phyloP scores from a whole-genome alignment of 2,797 vertebrate genomes.

The Acrossocheilus fasciatus region DNA sequence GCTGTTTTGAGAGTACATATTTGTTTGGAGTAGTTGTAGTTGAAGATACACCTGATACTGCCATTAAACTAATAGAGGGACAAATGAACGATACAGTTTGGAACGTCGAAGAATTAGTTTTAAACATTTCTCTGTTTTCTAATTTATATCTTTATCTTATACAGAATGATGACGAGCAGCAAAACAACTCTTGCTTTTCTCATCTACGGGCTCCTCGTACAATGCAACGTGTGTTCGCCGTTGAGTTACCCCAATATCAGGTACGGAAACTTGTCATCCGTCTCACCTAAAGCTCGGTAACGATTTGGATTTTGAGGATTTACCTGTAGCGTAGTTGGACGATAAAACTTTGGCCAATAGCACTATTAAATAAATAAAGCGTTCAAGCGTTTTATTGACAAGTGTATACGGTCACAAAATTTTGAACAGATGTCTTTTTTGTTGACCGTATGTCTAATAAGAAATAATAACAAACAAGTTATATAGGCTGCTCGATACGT shows the following conservation, averaged over 20 bases:
- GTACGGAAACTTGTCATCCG: conserved; percentile 74
- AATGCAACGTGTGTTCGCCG: conserved; percentile 91
- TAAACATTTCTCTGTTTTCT: background rate
- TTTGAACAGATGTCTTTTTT: background rate
- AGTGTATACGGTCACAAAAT: background rate
- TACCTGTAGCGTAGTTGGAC: background rate
- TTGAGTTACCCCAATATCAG: conserved; percentile 87
- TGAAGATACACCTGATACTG: background rate
- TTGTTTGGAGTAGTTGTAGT: background rate
- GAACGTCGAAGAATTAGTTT: background rate
- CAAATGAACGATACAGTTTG: background rate
- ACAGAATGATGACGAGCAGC: conserved; percentile 91
- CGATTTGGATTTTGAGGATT: background rate
- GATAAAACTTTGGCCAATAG: background rate
- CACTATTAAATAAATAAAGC: background rate
- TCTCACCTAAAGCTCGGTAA: background rate
- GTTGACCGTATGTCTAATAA: no score
- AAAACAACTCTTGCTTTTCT: conserved; percentile 90
- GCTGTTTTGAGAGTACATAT: background rate
- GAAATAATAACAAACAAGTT: background rate
- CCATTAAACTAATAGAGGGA: background rate
- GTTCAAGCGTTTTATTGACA: background rate
- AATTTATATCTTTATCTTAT: conserved; percentile 56
- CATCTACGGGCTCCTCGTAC: conserved; percentile 94
- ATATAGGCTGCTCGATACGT: no score